A percentile compares a stretch with the other conserved stretches of the same genome.
These are phyloP conservation scores for Macrophya annulata DNA, from an alignment of 2,888 invertebrate species.

Conservation along the genomic window DNA sequence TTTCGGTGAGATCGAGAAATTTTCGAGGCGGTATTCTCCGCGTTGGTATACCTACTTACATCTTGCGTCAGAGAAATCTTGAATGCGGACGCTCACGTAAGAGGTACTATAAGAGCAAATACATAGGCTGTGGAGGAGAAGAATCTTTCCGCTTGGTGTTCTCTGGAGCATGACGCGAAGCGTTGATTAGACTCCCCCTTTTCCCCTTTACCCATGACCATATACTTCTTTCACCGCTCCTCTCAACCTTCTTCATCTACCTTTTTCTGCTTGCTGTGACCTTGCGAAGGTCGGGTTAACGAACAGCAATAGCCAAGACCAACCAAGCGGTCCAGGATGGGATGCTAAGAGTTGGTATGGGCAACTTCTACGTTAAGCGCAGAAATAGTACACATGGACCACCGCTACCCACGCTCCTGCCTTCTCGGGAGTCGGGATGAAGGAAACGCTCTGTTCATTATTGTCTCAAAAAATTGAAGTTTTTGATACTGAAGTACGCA, in stretches of 20 bases:
- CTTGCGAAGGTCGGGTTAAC: conserved; percentile 79
- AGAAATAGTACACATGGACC: background rate
- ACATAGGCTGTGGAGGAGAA: background rate
- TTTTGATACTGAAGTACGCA: background rate
- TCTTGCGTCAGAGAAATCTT: background rate
- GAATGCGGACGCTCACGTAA: conserved; percentile 32
- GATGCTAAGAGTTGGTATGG: conserved; percentile 11
- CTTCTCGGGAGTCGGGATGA: background rate
- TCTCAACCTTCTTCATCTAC: conserved; percentile 59
- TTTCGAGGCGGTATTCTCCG: background rate
- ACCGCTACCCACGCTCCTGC: conserved; percentile 10
- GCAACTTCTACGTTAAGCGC: background rate
- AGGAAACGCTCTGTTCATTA: background rate
- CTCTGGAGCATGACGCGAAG: conserved; percentile 77
- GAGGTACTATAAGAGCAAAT: background rate
- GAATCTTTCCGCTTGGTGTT: conserved; percentile 65
- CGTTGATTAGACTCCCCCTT: conserved; percentile 77
- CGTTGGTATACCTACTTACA: background rate
- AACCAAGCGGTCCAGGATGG: conserved; percentile 54
- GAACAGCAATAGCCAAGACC: conserved; percentile 70
- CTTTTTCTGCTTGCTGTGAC: conserved; percentile 70
- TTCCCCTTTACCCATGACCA: conserved; percentile 58
- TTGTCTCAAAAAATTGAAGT: background rate
- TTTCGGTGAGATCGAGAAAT: background rate
- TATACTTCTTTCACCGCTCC: conserved; percentile 62